A percentile compares a stretch with the other conserved stretches of the same genome.
phyloP scores from a whole-genome alignment of 2,113 vertebrate species.

The Sinocyclocheilus anshuiensis region DNA sequence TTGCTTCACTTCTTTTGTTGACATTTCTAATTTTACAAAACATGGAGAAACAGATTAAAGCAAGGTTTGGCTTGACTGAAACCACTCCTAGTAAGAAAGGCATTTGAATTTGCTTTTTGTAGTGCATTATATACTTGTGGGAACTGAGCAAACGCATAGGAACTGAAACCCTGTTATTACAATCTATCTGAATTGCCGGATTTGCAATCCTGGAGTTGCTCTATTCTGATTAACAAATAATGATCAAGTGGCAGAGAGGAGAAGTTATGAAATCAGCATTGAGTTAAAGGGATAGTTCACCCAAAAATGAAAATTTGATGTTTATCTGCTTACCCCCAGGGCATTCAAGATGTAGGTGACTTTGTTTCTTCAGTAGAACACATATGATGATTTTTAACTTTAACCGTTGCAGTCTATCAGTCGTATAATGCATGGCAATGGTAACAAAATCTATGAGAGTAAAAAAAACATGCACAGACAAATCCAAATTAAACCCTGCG shows the following conservation, averaged over 20 bases:
- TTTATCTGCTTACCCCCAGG: too few species aligned
- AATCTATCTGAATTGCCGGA: neutral
- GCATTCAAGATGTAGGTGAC: too few species aligned
- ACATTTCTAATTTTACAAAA: neutral
- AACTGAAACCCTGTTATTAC: neutral
- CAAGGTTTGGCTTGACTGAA: neutral
- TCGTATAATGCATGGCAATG: too few species aligned
- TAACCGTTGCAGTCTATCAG: too few species aligned
- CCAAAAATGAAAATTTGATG: too few species aligned
- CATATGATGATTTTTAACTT: too few species aligned
- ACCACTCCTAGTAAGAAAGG: neutral
- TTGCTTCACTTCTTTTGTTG: constrained; percentile 4
- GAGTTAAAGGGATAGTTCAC: neutral
- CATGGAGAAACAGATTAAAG: neutral
- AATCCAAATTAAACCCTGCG: too few species aligned
- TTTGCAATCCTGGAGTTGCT: neutral
- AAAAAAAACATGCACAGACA: too few species aligned
- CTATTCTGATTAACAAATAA: neutral
- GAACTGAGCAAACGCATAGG: neutral
- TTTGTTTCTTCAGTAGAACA: too few species aligned
- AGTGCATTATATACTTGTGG: neutral
- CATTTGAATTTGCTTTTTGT: neutral
- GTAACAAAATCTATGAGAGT: too few species aligned
- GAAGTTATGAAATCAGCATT: constrained; percentile 29
- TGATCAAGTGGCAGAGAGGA: neutral